phyloP scores from a whole-genome alignment of 2,113 vertebrate species.

The Gopherus evgoodei region DNA sequence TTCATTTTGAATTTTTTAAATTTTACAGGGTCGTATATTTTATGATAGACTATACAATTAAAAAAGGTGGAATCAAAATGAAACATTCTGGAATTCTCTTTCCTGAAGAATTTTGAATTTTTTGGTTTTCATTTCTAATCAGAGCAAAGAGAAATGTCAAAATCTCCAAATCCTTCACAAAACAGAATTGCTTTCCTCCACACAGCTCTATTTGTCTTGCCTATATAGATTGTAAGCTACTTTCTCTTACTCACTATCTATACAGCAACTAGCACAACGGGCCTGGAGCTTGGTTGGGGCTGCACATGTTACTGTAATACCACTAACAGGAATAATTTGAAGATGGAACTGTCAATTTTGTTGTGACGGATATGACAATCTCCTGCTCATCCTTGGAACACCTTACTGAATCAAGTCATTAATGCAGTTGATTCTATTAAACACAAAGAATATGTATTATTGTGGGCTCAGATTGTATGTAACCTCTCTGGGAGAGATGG shows the following conservation, averaged over 20 bases:
- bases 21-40: not conserved
- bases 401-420: not conserved
- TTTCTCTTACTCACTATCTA: rapidly evolving
- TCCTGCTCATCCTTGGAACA: not conserved
- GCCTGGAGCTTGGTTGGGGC: not conserved
- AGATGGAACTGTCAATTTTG: not conserved
- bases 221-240: too few relatives aligned
- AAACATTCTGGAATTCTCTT: not conserved
- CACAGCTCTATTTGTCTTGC: not conserved
- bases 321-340: not conserved
- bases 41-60: not conserved
- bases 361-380: not conserved
- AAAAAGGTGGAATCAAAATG: not conserved
- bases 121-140: not conserved
- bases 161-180: not conserved
- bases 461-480: not conserved
- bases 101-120: not conserved
- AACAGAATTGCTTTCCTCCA: not conserved
- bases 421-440: not conserved
- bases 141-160: not conserved
- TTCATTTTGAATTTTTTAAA: too few relatives aligned
- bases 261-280: not conserved
- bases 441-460: not conserved
- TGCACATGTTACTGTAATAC: not conserved
- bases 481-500: not conserved